Base-by-base conservation (phyloP, 2,888 invertebrate species). In the Erebia palarica region DNA sequence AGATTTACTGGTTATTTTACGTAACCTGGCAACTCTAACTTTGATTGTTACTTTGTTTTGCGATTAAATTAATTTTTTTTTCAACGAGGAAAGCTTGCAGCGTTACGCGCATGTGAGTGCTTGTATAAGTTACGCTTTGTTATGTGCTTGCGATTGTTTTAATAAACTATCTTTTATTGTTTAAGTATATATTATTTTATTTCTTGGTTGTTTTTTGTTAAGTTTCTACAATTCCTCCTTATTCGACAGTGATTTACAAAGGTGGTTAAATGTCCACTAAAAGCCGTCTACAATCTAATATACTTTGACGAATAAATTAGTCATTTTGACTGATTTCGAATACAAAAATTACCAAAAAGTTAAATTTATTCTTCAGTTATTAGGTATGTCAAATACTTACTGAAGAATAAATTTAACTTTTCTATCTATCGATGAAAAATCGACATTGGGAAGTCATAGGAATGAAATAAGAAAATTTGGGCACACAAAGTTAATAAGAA, bases 11-110 rank as follows among this genome's bases (percentile, higher is more conserved):
- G 36, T n/a, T 13, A 36, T 53, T 64, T 49, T n/a, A 4, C 59
- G 36, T 18, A 53, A 69, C 58, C 65, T 65, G 60, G 70, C 70
- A 60, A 65, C 47, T 51, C 49, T 60, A 8, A 63, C 16, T 47
- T 67, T 49, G 58, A 64, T 42, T 49, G 21, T 55, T 58, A 63
- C 57, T 27, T n/a, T 9, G 13, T 36, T 65, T n/a, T 69, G 47
- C 63, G 60, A 42, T 42, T 16, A 44, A 58, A 59, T 18, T 57
- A n/a, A n/a, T 61, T 55, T 14, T 27, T 63, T 27, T 51, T n/a
- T 36, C 5, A 8, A 51, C 11, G 14, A 36, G 13, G 21, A 14
- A 55, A 1, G 65, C 65, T 65, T 65, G 55, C 14, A 21, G 53
- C 65, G 11, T 57, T 55, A 65, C 21, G 42, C 21, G 67, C 59